These are phyloP conservation scores for Plectropomus leopardus DNA, from an alignment of 2,113 vertebrate species.

Conservation along the genomic window DNA sequence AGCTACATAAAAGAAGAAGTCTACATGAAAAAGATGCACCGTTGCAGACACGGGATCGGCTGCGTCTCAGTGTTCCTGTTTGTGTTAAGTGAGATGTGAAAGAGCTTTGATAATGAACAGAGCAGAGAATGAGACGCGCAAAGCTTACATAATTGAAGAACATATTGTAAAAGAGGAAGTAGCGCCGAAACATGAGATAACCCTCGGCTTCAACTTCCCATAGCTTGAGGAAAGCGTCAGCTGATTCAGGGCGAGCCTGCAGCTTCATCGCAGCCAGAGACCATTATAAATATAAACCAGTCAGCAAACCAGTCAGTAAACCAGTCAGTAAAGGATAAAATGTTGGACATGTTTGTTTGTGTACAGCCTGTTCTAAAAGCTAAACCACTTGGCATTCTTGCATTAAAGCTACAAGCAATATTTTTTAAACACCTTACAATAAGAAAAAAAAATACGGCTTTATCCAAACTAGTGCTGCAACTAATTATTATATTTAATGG, in stretches of 20 bases:
- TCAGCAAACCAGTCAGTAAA: neutral
- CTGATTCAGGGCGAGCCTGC: conserved; percentile 48
- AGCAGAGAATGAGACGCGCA: conserved; percentile 60
- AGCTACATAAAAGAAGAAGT: conserved; percentile 24
- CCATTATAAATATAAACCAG: neutral
- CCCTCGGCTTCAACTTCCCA: conserved; percentile 58
- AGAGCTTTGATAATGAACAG: conserved; percentile 63
- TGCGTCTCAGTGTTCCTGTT: conserved; percentile 57
- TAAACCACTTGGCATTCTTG: neutral
- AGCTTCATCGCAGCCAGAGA: conserved; percentile 1
- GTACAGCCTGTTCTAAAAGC: neutral
- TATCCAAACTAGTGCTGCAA: too few species aligned
- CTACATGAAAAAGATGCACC: conserved; percentile 25
- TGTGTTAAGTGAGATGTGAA: conserved; percentile 64
- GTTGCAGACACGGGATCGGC: conserved; percentile 19
- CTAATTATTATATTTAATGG: too few species aligned
- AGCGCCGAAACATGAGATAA: conserved; percentile 74
- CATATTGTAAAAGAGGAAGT: conserved; percentile 72
- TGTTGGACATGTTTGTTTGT: neutral
- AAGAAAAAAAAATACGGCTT: neutral
- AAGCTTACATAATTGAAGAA: conserved; percentile 77
- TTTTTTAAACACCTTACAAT: neutral
- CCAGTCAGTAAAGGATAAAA: neutral
- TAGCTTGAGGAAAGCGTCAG: conserved; percentile 55
- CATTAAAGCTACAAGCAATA: neutral